These are phyloP conservation scores for Hylaea fasciaria DNA, from an alignment of 2,888 invertebrate genomes.

Conservation along the genomic window DNA sequence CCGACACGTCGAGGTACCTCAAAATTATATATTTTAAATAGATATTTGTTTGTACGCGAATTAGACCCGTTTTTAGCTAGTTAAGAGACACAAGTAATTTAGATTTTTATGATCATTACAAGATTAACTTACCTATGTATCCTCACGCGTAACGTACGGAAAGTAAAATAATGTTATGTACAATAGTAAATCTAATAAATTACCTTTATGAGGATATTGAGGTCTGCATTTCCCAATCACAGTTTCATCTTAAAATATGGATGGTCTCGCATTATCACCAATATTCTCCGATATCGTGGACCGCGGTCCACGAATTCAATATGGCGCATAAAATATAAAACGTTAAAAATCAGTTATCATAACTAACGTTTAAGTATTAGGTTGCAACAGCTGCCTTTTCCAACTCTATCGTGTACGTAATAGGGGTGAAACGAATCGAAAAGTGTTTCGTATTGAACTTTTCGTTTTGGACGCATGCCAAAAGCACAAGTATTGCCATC, in stretches of 20 bases:
- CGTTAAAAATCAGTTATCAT: constrained; percentile 37
- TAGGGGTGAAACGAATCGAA: constrained; percentile 17
- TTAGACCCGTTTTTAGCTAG: too few species aligned
- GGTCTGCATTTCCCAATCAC: not conserved
- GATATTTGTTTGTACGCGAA: too few species aligned
- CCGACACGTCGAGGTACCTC: too few species aligned
- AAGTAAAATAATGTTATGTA: too few species aligned
- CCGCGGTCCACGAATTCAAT: constrained; percentile 35
- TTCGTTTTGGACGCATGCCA: constrained; percentile 39
- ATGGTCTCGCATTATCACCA: not conserved
- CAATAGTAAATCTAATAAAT: too few species aligned
- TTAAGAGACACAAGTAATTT: too few species aligned
- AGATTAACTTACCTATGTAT: too few species aligned
- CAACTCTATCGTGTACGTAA: constrained; percentile 19
- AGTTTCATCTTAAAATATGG: not conserved
- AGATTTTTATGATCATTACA: too few species aligned
- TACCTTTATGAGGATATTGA: constrained; percentile 11
- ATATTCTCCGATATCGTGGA: constrained; percentile 11
- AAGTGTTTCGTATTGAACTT: constrained; percentile 25
- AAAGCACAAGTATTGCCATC: constrained; percentile 30
- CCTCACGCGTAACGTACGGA: too few species aligned
- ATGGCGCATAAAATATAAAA: constrained; percentile 40
- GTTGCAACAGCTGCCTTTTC: constrained; percentile 11
- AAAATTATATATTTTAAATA: too few species aligned
- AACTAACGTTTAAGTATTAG: constrained; percentile 31